A percentile compares a stretch with the other conserved stretches of the same genome.
Evolutionary conservation across 2,113 vertebrate species (phyloP).

Genomic region (Aldabrachelys gigantea): DNA sequence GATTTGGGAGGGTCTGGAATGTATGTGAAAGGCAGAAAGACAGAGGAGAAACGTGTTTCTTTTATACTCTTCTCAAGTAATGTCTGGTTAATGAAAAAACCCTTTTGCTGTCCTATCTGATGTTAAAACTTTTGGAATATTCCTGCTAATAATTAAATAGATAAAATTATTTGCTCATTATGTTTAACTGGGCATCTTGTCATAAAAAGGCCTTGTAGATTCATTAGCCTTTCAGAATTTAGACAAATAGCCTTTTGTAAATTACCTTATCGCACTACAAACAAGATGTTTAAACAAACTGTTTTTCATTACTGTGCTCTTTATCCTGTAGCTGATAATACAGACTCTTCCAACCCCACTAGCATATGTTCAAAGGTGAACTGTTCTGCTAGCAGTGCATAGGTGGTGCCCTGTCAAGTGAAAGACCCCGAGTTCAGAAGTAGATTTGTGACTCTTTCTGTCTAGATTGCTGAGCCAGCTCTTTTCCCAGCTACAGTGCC

Average conservation of each 20-base stretch:
- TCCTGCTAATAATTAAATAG: conserved; percentile 19
- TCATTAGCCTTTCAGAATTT: background rate
- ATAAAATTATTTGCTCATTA: conserved; percentile 8
- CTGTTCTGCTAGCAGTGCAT: background rate
- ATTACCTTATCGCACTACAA: conserved; percentile 14
- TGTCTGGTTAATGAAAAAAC: conserved; percentile 48
- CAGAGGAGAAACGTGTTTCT: background rate
- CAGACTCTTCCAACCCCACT: background rate
- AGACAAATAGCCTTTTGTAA: background rate
- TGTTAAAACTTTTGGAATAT: background rate
- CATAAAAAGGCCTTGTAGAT: conserved; percentile 22
- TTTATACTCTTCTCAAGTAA: background rate
- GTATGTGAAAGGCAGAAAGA: background rate
- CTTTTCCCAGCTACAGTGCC: background rate
- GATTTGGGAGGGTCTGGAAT: background rate
- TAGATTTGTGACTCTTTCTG: background rate
- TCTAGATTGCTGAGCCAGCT: background rate
- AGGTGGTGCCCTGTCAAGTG: fast-evolving
- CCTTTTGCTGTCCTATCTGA: background rate
- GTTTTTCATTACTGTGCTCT: background rate
- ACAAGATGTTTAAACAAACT: conserved; percentile 52
- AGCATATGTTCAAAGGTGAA: conserved; percentile 20
- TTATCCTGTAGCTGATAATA: background rate
- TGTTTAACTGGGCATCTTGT: background rate
- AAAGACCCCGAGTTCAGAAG: background rate